Evolutionary conservation across 2,797 vertebrate genomes (phyloP).

Genomic region (Ctenopoma multispine): DNA sequence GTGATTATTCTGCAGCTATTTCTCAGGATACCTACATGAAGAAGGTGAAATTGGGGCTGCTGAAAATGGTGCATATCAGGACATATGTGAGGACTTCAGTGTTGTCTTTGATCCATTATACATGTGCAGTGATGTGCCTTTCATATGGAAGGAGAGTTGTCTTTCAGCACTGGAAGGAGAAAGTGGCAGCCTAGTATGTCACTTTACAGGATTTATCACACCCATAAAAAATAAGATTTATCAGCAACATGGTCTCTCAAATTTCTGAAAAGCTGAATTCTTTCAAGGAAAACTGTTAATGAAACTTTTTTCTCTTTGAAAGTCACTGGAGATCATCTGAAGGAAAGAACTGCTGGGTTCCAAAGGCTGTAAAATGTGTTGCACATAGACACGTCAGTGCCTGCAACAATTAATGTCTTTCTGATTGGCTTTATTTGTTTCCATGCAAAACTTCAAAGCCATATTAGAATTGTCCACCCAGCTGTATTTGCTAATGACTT

Average conservation of each 20-base stretch:
- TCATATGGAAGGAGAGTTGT: too few species aligned
- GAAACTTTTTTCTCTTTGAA: background rate
- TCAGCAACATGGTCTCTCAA: too few species aligned
- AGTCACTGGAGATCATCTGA: conserved; percentile 1
- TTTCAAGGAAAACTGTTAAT: background rate
- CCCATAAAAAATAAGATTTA: background rate
- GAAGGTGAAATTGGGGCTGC: conserved; percentile 29
- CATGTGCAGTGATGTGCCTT: too few species aligned
- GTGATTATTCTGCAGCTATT: conserved; percentile 53
- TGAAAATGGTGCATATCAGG: conserved; percentile 1
- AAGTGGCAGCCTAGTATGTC: background rate
- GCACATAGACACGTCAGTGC: conserved; percentile 11
- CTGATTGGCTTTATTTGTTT: conserved; percentile 48
- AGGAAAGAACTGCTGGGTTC: background rate
- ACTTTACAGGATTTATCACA: conserved; percentile 41
- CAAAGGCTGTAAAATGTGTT: conserved; percentile 23
- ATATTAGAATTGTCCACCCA: conserved; percentile 54
- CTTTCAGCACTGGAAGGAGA: background rate
- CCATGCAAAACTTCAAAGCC: conserved; percentile 53
- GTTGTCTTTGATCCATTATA: background rate
- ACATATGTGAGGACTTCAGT: background rate
- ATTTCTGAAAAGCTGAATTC: too few species aligned
- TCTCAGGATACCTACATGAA: conserved; percentile 30
- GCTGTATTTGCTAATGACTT: conserved; percentile 55
- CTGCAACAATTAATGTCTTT: conserved; percentile 36